phyloP scores from a whole-genome alignment of 2,888 invertebrate genomes.

The Drosophila imparisetae region DNA sequence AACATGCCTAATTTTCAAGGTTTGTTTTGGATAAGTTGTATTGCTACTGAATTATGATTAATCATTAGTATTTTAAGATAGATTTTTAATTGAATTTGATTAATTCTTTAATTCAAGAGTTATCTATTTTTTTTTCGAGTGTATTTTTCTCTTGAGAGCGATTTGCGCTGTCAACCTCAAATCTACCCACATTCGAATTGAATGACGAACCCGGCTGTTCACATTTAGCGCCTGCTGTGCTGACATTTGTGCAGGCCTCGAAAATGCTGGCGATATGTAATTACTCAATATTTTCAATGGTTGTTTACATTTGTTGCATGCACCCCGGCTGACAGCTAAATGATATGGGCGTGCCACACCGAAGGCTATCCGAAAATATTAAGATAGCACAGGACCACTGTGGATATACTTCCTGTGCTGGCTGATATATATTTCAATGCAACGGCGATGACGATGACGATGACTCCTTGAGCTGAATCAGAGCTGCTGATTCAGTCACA shows the following conservation, averaged over 20 bases:
- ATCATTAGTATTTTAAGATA: background rate
- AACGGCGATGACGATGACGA: slow-evolving; percentile 39
- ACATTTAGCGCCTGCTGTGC: slow-evolving; percentile 27
- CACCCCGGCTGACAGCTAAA: slow-evolving; percentile 10
- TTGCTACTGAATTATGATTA: background rate
- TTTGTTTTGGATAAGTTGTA: too few species aligned
- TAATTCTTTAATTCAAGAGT: too few species aligned
- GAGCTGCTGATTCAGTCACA: slow-evolving; percentile 23
- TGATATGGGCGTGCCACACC: slow-evolving; percentile 38
- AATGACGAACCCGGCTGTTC: slow-evolving; percentile 20
- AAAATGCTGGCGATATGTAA: slow-evolving; percentile 36
- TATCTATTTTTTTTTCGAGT: background rate
- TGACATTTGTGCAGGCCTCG: slow-evolving; percentile 11
- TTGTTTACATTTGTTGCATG: slow-evolving; percentile 31
- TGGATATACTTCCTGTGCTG: slow-evolving; percentile 36
- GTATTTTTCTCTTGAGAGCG: slow-evolving; percentile 13
- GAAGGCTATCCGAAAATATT: slow-evolving; percentile 39
- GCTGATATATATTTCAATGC: slow-evolving; percentile 32
- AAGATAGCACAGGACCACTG: slow-evolving; percentile 30
- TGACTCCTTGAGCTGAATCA: slow-evolving; percentile 49
- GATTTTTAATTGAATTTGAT: too few species aligned
- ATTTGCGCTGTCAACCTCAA: slow-evolving; percentile 37
- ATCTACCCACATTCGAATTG: slow-evolving; percentile 24
- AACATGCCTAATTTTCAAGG: too few species aligned
- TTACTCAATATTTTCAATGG: slow-evolving; percentile 25